Base-by-base conservation (phyloP, 2,113 vertebrate genomes). In the Cygnus buccinator region DNA sequence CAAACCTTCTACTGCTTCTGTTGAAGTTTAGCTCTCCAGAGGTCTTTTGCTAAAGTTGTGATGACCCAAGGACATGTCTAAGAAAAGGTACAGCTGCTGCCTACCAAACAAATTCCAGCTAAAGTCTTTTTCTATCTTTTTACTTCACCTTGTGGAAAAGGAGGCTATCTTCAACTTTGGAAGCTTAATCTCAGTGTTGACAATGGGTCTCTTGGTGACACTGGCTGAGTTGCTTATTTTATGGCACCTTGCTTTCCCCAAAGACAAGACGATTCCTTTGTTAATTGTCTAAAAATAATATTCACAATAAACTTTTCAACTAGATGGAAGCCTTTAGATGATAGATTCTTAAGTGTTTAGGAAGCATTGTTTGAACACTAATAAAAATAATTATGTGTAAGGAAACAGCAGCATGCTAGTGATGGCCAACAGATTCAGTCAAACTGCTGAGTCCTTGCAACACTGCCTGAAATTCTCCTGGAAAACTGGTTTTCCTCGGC, bases 241-340 rank as follows among this genome's bases (percentile, higher is more conserved):
- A 48, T 63, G 84, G 35, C 54, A 78, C 48, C 59, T 77, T 63
- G 22, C 25, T 86, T 81, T 92, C 65, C 68, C 46, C 79, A 58
- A 90, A 80, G 21, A 73, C 39, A 58, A 0, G 37, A 85, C 18
- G 25, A 55, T 15, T 86, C 63, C 66, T 89, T 82, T 48, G 61
- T 71, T 94, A 91, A 82, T 48, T 57, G 14, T 5, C 80, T 78
- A 91, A 90, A 94, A 94, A 92, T 11, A 71, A 90, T 23, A 55
- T 57, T 85, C 39, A 58, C 73, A 78, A 78, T 75, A 90, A 94
- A 84, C 79, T 95, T 94, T 89, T 84, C 79, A 84, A 55, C 28
- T 35, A 63, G 41, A 77, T 77, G 76, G 74, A 86, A 84, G 72
- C 46, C 68, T 95, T 84, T 41, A 81, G 91, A 63, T 68, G 91